These are phyloP conservation scores for Orientallactaga bullata DNA, from an alignment of 2,113 vertebrate genomes.

Conservation along the genomic window DNA sequence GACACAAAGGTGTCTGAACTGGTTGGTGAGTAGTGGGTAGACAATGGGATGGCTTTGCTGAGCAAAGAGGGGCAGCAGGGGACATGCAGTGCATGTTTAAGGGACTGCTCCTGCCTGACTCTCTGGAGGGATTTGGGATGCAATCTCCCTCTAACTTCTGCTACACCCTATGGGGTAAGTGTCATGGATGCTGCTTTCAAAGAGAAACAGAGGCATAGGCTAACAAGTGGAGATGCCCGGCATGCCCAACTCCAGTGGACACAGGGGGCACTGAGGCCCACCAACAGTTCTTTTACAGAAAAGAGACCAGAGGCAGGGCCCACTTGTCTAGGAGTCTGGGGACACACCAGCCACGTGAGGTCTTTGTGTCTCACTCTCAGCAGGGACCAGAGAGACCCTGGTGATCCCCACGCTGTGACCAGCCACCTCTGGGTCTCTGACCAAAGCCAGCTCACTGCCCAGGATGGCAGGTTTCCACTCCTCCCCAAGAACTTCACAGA, in stretches of 20 bases:
- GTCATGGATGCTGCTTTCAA: not conserved
- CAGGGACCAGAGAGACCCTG: not conserved
- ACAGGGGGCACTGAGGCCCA: not conserved
- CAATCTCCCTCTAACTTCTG: not conserved
- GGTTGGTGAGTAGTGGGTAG: too few species aligned
- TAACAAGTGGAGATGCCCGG: rapidly evolving
- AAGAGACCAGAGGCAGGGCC: not conserved
- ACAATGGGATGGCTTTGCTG: not conserved
- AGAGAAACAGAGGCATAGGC: not conserved
- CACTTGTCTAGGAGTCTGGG: too few species aligned
- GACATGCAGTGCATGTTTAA: too few species aligned
- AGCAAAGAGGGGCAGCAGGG: not conserved
- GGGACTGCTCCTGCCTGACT: not conserved
- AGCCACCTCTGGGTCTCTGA: not conserved
- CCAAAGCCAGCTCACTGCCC: not conserved
- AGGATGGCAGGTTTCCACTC: not conserved
- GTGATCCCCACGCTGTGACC: not conserved
- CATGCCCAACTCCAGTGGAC: not conserved
- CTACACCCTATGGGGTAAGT: rapidly evolving
- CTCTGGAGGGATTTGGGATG: not conserved
- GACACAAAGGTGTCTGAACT: not conserved
- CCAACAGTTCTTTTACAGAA: not conserved
- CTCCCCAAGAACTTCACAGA: not conserved
- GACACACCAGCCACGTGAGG: rapidly evolving
- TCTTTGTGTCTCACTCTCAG: rapidly evolving